phyloP scores from a whole-genome alignment of 2,113 vertebrate genomes.

The Peromyscus leucopus region DNA sequence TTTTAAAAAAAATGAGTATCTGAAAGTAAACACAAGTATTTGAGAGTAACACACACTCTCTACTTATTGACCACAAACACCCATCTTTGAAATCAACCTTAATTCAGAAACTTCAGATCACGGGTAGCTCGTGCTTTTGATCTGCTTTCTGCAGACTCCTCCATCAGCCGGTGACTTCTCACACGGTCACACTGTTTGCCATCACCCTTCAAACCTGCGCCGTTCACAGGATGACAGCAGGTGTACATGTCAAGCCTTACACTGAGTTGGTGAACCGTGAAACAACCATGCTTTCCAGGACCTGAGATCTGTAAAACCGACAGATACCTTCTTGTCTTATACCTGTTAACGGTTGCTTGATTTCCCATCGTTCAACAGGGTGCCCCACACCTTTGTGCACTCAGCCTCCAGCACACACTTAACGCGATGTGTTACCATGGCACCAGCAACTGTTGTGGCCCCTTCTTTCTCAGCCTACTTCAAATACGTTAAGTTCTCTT shows the following conservation, averaged over 20 bases:
- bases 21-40: slow-evolving; percentile 12
- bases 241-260: neutral
- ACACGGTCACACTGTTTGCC: neutral
- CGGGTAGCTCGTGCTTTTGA: neutral
- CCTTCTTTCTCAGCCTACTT: slow-evolving; percentile 27
- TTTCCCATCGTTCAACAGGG: neutral
- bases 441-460: neutral
- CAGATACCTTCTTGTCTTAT: neutral
- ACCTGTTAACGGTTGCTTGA: neutral
- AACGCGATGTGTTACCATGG: neutral
- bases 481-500: slow-evolving; percentile 8
- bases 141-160: slow-evolving; percentile 23
- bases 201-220: neutral
- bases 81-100: slow-evolving; percentile 4
- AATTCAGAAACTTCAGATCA: slow-evolving; percentile 30
- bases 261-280: neutral
- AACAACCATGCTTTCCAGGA: slow-evolving; percentile 60
- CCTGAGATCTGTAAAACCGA: slow-evolving; percentile 25
- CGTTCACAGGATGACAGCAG: neutral
- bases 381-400: neutral
- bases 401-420: neutral
- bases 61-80: neutral
- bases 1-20: neutral
- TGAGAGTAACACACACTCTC: neutral
- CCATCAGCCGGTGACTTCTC: neutral